Evolutionary conservation across 2,888 invertebrate genomes (phyloP).

Genomic region (Seladonia tumulorum): DNA sequence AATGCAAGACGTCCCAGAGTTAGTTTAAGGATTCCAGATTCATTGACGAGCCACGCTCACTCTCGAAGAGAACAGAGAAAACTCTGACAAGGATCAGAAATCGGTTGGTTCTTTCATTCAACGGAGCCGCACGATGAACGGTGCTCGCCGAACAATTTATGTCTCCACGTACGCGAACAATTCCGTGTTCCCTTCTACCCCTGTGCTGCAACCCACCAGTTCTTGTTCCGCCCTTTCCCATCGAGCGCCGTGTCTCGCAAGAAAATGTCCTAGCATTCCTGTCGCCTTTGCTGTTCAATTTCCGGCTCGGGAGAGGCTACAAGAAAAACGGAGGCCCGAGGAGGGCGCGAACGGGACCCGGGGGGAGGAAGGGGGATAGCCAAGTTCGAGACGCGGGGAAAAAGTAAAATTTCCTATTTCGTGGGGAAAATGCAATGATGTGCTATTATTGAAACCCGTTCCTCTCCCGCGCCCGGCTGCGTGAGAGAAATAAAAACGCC

Average conservation of each 20-base stretch:
- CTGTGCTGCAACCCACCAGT: background rate
- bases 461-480: slow-evolving; percentile 12
- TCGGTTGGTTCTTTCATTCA: background rate
- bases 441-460: slow-evolving; percentile 72
- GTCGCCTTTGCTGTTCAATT: slow-evolving; percentile 64
- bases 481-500: slow-evolving; percentile 46
- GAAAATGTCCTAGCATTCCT: slow-evolving; percentile 32
- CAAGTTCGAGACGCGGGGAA: slow-evolving; percentile 38
- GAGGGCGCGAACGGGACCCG: background rate
- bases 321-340: slow-evolving; percentile 35
- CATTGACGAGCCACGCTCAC: too few species aligned
- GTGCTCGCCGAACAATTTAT: slow-evolving; percentile 2
- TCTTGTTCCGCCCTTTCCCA: background rate
- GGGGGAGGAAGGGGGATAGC: background rate
- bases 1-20: too few species aligned
- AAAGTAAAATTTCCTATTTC: slow-evolving; percentile 66
- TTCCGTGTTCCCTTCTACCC: background rate
- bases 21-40: too few species aligned
- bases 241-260: slow-evolving; percentile 20
- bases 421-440: slow-evolving; percentile 62
- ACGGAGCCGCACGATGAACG: background rate
- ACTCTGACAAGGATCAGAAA: background rate
- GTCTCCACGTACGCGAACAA: slow-evolving; percentile 4
- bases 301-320: slow-evolving; percentile 54
- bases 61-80: background rate